These are phyloP conservation scores for Campaea margaritaria DNA, from an alignment of 2,888 invertebrate genomes.

Conservation along the genomic window DNA sequence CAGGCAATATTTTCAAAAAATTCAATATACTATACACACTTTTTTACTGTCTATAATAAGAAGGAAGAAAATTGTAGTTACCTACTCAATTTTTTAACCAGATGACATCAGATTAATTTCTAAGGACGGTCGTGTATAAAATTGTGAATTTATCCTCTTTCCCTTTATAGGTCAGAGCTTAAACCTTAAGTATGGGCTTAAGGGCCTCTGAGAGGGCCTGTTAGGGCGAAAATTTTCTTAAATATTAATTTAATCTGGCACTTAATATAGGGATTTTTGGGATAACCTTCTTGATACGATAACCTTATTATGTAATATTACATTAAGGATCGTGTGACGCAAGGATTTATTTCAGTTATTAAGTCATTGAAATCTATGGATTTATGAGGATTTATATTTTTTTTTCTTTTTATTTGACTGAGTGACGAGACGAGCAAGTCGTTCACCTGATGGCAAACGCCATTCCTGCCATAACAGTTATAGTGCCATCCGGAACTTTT, in stretches of 20 bases:
- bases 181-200: slow-evolving; percentile 24
- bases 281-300: slow-evolving; percentile 11
- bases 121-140: slow-evolving; percentile 22
- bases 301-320: slow-evolving; percentile 6
- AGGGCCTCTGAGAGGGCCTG: slow-evolving; percentile 17
- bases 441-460: too few species aligned
- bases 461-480: too few species aligned
- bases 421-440: too few species aligned
- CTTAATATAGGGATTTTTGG: slow-evolving; percentile 16
- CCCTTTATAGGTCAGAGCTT: slow-evolving; percentile 21
- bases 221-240: slow-evolving; percentile 25
- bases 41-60: too few species aligned
- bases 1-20: too few species aligned
- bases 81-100: neutral
- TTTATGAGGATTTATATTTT: too few species aligned
- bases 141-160: slow-evolving; percentile 18
- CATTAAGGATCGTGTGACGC: neutral
- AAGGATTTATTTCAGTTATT: neutral
- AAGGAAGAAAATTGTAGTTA: too few species aligned
- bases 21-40: too few species aligned
- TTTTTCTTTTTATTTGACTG: too few species aligned
- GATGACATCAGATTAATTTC: slow-evolving; percentile 18
- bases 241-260: slow-evolving; percentile 23
- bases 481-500: too few species aligned
- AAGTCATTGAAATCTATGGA: too few species aligned